These are phyloP conservation scores for Vanessa atalanta DNA, from an alignment of 1,140 invertebrate species.

Conservation along the genomic window DNA sequence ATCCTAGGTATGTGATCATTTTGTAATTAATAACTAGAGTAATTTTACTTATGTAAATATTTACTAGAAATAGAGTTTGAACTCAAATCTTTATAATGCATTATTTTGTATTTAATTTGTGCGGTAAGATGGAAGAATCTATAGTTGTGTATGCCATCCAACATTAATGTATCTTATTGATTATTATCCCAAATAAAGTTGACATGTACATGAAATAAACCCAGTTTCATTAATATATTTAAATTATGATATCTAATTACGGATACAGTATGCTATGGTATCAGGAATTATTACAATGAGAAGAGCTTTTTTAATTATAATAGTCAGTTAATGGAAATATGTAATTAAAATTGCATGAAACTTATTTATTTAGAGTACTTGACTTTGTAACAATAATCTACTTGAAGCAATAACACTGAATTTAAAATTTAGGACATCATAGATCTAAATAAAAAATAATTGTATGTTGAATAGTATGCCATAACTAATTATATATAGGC, in stretches of 20 bases:
- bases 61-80: conserved; percentile 36
- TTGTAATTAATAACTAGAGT: conserved; percentile 33
- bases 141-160: conserved; percentile 61
- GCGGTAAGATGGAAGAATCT: conserved; percentile 39
- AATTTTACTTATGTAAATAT: conserved; percentile 44
- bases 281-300: no score
- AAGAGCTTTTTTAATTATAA: no score
- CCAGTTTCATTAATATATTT: conserved; percentile 14
- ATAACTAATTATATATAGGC: no score
- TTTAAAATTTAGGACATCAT: no score
- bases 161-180: conserved; percentile 42
- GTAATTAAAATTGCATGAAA: no score
- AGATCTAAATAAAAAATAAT: not conserved
- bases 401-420: no score
- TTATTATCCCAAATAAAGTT: conserved; percentile 54
- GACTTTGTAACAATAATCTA: no score
- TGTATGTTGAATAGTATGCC: no score
- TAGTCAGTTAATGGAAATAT: no score
- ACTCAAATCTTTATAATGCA: conserved; percentile 36
- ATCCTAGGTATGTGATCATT: conserved; percentile 30
- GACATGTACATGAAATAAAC: conserved; percentile 31
- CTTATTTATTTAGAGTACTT: not conserved
- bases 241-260: no score
- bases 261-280: no score
- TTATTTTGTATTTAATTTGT: conserved; percentile 38